These are phyloP conservation scores for Papilio dardanus DNA, from an alignment of 1,140 invertebrate genomes.

Conservation along the genomic window DNA sequence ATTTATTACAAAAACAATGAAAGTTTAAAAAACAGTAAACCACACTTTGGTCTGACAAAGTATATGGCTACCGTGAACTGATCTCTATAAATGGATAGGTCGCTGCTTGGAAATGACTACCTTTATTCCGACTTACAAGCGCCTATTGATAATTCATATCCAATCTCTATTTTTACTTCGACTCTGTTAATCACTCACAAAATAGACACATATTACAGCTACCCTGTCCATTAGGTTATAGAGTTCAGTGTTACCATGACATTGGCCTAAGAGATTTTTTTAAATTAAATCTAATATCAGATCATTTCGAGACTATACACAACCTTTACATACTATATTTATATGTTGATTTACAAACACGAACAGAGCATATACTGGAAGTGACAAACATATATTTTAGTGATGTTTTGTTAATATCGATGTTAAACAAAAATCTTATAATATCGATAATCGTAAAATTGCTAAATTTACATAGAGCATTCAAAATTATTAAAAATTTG, in stretches of 20 bases:
- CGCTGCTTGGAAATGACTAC: too few species aligned
- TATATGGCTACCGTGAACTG: constrained; percentile 50
- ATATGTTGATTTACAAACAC: background rate
- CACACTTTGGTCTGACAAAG: constrained; percentile 57
- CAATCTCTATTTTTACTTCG: too few species aligned
- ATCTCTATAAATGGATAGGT: too few species aligned
- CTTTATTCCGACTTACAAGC: constrained; percentile 34
- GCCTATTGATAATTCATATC: too few species aligned
- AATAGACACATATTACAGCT: too few species aligned
- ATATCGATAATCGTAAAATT: too few species aligned
- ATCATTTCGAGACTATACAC: constrained; percentile 30
- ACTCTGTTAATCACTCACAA: too few species aligned
- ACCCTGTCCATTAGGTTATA: too few species aligned
- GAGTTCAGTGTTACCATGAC: too few species aligned
- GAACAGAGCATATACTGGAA: background rate
- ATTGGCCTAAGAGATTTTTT: too few species aligned
- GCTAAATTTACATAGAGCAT: background rate
- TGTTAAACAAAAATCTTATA: background rate
- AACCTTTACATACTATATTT: constrained; percentile 26
- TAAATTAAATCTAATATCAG: constrained; percentile 43
- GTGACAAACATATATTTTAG: background rate
- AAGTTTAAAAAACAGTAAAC: constrained; percentile 46
- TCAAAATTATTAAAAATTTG: background rate
- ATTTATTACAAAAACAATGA: constrained; percentile 44
- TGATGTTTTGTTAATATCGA: background rate